Evolutionary conservation across 2,113 vertebrate genomes (phyloP).

Genomic region (Lota lota): DNA sequence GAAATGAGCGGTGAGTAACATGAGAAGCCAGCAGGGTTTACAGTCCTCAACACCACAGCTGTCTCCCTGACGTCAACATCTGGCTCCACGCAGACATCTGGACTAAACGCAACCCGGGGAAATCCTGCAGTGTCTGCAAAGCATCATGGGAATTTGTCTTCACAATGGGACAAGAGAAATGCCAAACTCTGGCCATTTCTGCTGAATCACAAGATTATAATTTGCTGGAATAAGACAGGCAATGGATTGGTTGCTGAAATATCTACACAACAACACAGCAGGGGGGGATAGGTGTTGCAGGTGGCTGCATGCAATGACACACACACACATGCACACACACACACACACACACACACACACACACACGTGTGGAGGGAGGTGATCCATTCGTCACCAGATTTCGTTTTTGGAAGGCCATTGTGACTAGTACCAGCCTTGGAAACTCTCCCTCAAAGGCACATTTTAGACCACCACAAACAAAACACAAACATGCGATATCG

Average conservation of each 20-base stretch:
- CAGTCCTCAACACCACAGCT: too few relatives aligned
- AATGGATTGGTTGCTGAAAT: neutral
- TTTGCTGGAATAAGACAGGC: constrained; percentile 23
- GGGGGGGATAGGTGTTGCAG: neutral
- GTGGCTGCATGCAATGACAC: constrained; percentile 13
- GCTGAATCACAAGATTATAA: constrained; percentile 32
- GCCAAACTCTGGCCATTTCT: constrained; percentile 16
- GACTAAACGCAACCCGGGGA: constrained; percentile 17
- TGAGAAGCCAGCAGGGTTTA: too few relatives aligned
- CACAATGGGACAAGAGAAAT: constrained; percentile 36
- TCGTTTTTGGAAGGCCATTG: neutral
- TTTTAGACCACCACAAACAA: neutral
- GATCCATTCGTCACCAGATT: neutral
- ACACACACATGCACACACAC: constrained; percentile 43
- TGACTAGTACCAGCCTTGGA: constrained; percentile 55
- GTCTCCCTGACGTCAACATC: constrained; percentile 9
- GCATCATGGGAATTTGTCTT: constrained; percentile 54
- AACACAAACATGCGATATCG: neutral
- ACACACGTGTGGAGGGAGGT: neutral
- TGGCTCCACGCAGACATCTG: constrained; percentile 18
- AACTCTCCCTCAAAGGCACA: constrained; percentile 2
- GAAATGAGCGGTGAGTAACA: too few relatives aligned
- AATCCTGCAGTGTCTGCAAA: constrained; percentile 37
- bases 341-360: constrained; percentile 11
- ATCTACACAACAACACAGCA: neutral